Conservation (phyloP, 2,888 invertebrate species). For the Spisula solida region DNA sequence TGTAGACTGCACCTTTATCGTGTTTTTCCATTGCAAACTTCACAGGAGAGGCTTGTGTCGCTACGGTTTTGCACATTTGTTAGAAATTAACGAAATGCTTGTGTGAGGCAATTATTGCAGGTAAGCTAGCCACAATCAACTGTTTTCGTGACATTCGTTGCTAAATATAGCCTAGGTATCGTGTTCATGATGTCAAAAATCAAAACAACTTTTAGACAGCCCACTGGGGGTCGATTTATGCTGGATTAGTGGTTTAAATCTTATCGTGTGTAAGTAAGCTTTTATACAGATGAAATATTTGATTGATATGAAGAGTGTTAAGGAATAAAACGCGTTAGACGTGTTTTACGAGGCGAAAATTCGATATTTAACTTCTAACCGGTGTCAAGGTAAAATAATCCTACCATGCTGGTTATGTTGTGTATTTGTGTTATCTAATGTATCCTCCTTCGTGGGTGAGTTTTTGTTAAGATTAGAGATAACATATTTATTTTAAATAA, state of each 20-base stretch:
- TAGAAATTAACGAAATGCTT: background rate
- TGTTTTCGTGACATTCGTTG: conserved; percentile 48
- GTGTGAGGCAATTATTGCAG: background rate
- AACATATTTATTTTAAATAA: too few relatives aligned
- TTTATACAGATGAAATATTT: background rate
- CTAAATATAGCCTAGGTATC: conserved; percentile 55
- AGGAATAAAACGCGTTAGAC: background rate
- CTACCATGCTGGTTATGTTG: conserved; percentile 21
- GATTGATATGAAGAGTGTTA: background rate
- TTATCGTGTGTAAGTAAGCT: background rate
- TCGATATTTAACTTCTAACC: conserved; percentile 7
- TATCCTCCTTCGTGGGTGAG: too few relatives aligned
- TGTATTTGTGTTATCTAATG: background rate
- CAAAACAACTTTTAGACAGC: conserved; percentile 39
- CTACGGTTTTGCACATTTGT: background rate
- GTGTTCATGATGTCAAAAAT: conserved; percentile 34
- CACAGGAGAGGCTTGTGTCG: background rate
- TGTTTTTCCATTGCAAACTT: conserved; percentile 13
- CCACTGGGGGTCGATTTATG: conserved; percentile 9
- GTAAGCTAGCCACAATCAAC: background rate
- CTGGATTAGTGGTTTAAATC: background rate
- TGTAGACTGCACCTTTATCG: background rate
- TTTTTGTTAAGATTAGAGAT: too few relatives aligned
- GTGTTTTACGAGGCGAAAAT: background rate
- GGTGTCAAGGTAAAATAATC: conserved; percentile 45